These are phyloP conservation scores for Oasisia sp. DNA, from an alignment of 2,888 invertebrate species.

Conservation along the genomic window DNA sequence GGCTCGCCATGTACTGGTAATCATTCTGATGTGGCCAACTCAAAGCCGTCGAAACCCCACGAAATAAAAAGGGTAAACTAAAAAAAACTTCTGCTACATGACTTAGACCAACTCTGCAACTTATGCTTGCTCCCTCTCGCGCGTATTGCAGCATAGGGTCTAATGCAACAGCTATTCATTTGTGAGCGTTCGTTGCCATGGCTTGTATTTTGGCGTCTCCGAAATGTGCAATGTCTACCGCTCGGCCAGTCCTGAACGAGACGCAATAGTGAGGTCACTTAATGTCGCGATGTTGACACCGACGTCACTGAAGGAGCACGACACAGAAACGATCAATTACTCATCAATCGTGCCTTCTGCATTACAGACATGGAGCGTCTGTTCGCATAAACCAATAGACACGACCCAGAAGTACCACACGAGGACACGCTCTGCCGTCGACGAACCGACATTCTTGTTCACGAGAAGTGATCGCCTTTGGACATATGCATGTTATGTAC, in stretches of 20 bases:
- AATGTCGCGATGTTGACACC: background rate
- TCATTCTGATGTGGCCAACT: no score
- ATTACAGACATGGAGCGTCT: background rate
- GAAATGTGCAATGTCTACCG: background rate
- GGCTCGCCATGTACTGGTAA: no score
- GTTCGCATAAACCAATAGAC: slow-evolving; percentile 10
- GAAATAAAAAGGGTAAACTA: no score
- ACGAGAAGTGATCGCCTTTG: background rate
- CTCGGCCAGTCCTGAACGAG: background rate
- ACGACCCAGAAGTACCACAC: background rate
- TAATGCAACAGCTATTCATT: background rate
- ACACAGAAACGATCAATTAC: background rate
- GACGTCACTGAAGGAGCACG: background rate
- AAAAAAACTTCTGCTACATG: no score
- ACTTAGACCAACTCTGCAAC: background rate
- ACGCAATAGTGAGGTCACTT: background rate
- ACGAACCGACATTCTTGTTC: background rate
- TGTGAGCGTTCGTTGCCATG: background rate
- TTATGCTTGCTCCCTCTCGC: background rate
- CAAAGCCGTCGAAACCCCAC: no score
- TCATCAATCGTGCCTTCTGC: background rate
- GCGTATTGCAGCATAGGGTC: background rate
- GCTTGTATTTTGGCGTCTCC: background rate
- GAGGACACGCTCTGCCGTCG: background rate
- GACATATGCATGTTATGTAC: background rate